Percentiles rank a stretch among this genome's conserved stretches.
These are phyloP conservation scores for Melangyna quadrimaculata DNA, from an alignment of 2,888 invertebrate genomes.

Conservation along the genomic window DNA sequence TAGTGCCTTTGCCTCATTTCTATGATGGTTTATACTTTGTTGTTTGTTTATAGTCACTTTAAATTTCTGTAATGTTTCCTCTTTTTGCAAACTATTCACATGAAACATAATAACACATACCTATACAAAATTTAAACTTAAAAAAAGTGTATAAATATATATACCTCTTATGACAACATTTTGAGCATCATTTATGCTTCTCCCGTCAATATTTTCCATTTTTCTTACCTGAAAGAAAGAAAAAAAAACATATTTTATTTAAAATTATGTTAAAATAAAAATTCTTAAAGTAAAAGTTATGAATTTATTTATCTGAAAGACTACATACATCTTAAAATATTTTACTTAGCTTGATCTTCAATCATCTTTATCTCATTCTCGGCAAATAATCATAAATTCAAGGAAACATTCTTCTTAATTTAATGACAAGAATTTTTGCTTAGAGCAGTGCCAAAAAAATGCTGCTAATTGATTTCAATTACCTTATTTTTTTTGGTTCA, in stretches of 20 bases:
- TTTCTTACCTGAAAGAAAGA: slow-evolving; percentile 57
- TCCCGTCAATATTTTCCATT: background rate
- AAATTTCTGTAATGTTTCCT: no score
- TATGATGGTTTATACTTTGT: background rate
- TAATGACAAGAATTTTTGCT: slow-evolving; percentile 12
- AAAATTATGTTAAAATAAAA: background rate
- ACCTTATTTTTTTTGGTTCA: slow-evolving; percentile 32
- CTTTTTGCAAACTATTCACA: no score
- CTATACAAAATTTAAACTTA: background rate
- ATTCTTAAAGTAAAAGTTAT: background rate
- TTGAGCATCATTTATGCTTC: background rate
- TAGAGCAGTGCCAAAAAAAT: slow-evolving; percentile 55
- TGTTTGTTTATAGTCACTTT: no score
- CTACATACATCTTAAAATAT: background rate
- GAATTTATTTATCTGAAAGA: background rate
- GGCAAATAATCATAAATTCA: background rate
- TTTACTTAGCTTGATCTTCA: background rate
- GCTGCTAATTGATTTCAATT: slow-evolving; percentile 60
- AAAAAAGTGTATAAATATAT: background rate
- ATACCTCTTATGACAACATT: slow-evolving; percentile 21
- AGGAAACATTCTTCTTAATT: slow-evolving; percentile 38
- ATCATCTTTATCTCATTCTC: background rate
- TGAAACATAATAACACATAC: background rate
- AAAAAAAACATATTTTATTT: background rate
- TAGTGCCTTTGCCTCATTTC: background rate